phyloP scores from a whole-genome alignment of 2,113 vertebrate species.

The Physeter macrocephalus region DNA sequence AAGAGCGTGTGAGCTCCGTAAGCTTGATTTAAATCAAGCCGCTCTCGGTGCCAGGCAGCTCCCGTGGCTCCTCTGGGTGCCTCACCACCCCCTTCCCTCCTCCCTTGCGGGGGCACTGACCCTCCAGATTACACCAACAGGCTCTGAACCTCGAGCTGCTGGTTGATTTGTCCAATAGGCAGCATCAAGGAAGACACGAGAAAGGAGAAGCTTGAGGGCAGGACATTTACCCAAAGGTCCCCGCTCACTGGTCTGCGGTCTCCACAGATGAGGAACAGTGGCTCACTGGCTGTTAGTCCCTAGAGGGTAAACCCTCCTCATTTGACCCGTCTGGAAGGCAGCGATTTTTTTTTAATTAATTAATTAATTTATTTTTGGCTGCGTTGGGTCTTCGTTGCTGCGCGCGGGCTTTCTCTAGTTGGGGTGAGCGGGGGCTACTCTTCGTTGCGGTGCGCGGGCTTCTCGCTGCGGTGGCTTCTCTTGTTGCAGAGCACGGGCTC shows the following conservation, averaged over 20 bases:
- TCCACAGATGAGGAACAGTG: accelerated
- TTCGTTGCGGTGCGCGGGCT: no score
- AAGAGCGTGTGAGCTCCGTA: background rate
- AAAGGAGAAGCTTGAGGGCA: background rate
- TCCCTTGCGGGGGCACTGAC: accelerated
- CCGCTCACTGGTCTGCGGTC: no score
- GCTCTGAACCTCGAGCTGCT: background rate
- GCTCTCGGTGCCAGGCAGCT: background rate
- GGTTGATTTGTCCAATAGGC: background rate
- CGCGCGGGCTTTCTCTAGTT: no score
- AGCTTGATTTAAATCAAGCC: background rate
- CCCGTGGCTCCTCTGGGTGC: background rate
- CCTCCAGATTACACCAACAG: accelerated
- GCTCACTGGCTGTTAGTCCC: background rate
- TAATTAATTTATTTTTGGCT: no score
- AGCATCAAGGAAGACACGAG: background rate
- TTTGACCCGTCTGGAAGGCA: background rate
- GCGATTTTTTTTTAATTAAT: background rate
- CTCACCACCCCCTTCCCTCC: accelerated
- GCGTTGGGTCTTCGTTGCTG: no score
- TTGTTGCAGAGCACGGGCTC: no score
- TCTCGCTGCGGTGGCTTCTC: no score
- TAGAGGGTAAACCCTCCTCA: background rate
- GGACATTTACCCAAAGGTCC: background rate
- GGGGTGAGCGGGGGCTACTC: no score